phyloP scores from a whole-genome alignment of 1,140 invertebrate species.

The Scaptomyza montana region DNA sequence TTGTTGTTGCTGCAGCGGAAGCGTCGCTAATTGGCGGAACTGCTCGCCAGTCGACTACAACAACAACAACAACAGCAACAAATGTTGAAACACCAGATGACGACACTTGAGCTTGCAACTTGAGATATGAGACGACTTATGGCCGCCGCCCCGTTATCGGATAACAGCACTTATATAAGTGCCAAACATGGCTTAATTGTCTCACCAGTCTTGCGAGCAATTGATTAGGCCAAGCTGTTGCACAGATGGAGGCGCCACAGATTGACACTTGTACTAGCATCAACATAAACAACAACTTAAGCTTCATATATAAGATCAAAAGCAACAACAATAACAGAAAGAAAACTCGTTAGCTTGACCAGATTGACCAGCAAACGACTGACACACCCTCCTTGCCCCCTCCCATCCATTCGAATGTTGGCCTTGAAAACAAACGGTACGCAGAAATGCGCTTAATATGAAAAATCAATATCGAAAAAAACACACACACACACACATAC shows the following conservation, averaged over 20 bases:
- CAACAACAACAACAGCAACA: conserved; percentile 51
- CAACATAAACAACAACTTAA: conserved; percentile 15
- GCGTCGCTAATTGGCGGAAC: conserved; percentile 78
- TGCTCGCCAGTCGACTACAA: conserved; percentile 53
- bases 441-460: conserved; percentile 81
- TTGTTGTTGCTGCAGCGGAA: conserved; percentile 62
- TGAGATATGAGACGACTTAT: conserved; percentile 75
- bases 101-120: conserved; percentile 71
- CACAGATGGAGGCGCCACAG: conserved; percentile 33
- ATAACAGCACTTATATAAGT: conserved; percentile 74
- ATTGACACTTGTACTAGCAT: conserved; percentile 63
- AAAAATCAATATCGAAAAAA: conserved; percentile 80
- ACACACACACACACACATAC: too few relatives aligned
- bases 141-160: conserved; percentile 61
- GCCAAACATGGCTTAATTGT: conserved; percentile 79
- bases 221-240: conserved; percentile 63
- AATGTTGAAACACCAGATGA: conserved; percentile 73
- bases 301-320: conserved; percentile 64
- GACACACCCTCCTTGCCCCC: conserved; percentile 3
- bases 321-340: conserved; percentile 2
- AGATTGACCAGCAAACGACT: conserved; percentile 41
- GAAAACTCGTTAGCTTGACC: conserved; percentile 63
- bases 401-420: conserved; percentile 53
- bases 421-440: conserved; percentile 77
- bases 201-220: conserved; percentile 44